A percentile compares a stretch with the other conserved stretches of the same genome.
These are phyloP conservation scores for Anguilla anguilla DNA, from an alignment of 2,797 vertebrate species.

Conservation along the genomic window DNA sequence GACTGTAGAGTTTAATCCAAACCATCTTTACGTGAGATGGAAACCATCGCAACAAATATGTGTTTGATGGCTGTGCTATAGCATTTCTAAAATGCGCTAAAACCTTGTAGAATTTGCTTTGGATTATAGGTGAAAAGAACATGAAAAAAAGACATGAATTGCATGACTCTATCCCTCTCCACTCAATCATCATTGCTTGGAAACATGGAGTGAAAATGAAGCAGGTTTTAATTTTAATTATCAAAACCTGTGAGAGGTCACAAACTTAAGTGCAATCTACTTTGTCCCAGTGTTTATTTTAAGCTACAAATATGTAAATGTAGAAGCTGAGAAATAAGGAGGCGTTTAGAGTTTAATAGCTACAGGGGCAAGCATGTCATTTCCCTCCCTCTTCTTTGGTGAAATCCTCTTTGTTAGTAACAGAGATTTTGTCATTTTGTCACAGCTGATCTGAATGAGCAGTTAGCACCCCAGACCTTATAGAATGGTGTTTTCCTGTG, in stretches of 20 bases:
- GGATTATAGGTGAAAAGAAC: too few relatives aligned
- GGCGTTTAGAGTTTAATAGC: constrained; percentile 63
- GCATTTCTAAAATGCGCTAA: too few relatives aligned
- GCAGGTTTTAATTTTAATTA: background rate
- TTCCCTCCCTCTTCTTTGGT: constrained; percentile 61
- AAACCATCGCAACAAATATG: background rate
- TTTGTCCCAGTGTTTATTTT: constrained; percentile 43
- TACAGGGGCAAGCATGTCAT: constrained; percentile 55
- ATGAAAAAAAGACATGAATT: too few relatives aligned
- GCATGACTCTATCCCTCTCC: background rate
- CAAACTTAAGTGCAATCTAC: background rate
- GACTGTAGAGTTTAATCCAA: background rate
- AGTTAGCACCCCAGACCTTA: constrained; percentile 28
- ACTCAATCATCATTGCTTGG: background rate
- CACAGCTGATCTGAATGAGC: constrained; percentile 12
- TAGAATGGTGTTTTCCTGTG: constrained; percentile 36
- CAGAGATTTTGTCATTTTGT: constrained; percentile 57
- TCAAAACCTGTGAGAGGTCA: constrained; percentile 13
- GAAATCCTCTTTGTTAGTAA: constrained; percentile 54
- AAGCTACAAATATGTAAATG: constrained; percentile 41
- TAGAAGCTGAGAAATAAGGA: constrained; percentile 63
- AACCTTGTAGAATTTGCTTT: too few relatives aligned
- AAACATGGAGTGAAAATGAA: background rate
- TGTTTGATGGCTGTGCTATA: too few relatives aligned
- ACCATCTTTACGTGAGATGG: background rate